Base-by-base conservation (phyloP, 2,888 invertebrate species). In the Andricus curvator region DNA sequence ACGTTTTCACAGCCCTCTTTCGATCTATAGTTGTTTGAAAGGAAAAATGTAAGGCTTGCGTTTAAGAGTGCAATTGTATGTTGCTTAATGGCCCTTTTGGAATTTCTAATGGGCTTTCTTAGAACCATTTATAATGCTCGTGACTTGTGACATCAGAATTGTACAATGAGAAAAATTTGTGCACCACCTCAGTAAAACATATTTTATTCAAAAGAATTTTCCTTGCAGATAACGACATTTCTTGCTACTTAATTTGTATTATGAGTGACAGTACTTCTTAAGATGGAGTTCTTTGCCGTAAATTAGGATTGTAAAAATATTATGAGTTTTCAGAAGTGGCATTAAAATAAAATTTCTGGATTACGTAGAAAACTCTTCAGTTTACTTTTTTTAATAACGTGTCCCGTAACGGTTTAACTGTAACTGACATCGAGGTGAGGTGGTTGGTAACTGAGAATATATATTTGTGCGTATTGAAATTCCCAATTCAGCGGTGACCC, bases 21-120 rank as follows among this genome's bases (percentile, higher is more conserved):
- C 56, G 56, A 56, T 56, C 56, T n/a, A 56, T n/a, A 70, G n/a
- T 70, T 70, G 70, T 48, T 70, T 70, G 70, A 70, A 70, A 70
- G 51, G 44, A 70, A 44, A 70, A 70, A 44, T 48, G 70, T 70
- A 51, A 48, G 70, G 44, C 29, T 70, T 70, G 70, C 29, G 17
- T 51, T 70, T 48, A 70, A 68, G 48, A 70, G 70, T 70, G 25
- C 25, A 70, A 25, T 22, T 48, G 48, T 48, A 70, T 44, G 70
- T 70, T 70, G 17, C 70, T 20, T 44, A 70, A 70, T 70, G 51
- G 70, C 29, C 29, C 48, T 70, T 70, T 51, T 48, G 70, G 70
- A 70, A 70, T 70, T 70, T 25, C 22, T 70, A 70, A 70, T 70
- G 48, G 48, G 48, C 70, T 44, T 70, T 70, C 29, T 48, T 51